Evolutionary conservation across 2,113 vertebrate species (phyloP), one percentile per base, ranked within the genome.

Genomic region (Clarias magur): DNA sequence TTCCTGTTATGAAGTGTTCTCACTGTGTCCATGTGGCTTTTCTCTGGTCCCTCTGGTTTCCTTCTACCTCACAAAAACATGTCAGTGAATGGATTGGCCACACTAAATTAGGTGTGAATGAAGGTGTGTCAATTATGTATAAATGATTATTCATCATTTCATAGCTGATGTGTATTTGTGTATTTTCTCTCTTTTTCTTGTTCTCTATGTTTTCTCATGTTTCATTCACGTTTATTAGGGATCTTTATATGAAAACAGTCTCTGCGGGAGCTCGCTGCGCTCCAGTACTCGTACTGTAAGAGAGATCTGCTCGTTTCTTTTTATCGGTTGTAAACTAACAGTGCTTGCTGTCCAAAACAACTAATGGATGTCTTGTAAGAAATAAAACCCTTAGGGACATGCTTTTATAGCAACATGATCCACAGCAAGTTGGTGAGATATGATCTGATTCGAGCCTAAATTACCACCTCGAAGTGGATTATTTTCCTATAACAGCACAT

Each of bases 271-370:
- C 82, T 95, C 94, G 8, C 94, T 93, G 7, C 90, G 92, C 90
- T 92, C 94, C 86, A 91, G 91, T 88, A 95, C 94, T 80, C 93
- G 88, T 0, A 96, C 97, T 95, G 96, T 98, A 96, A 98, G 97
- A 27, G 8, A 25, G 30, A 11, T 57, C 30, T 56, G 73, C 53
- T 54, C 12, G 11, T 23, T 21, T 73, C 34, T 54, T 78, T 54
- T 76, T 9, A 34, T 21, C 83, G 67, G 65, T 21, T 85, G 59
- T 15, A 48, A 70, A 65, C 54, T 80, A 79, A 84, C 23, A 25
- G 30, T n/a, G 10, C 73, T 56, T 68, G 17, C 13, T 30, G 54
- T 83, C 23, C 38, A 67, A 19, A 83, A 54, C 65, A 42, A 15
- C 1, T 15, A n/a, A 27, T 27, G 0, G 5, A 78, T 13, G 25